These are phyloP conservation scores for Furnarius figulus DNA, from an alignment of 2,113 vertebrate genomes.

Conservation along the genomic window DNA sequence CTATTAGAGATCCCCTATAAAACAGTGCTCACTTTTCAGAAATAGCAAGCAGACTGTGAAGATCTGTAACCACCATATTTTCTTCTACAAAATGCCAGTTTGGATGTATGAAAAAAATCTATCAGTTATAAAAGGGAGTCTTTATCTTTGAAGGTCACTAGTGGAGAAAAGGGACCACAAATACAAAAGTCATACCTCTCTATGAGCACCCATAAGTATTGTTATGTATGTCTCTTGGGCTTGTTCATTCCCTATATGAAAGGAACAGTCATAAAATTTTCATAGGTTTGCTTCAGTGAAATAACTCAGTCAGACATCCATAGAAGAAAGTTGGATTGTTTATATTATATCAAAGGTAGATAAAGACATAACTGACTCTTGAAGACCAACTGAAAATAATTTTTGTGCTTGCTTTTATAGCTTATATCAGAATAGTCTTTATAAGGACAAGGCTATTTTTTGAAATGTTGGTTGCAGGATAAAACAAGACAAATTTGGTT, in stretches of 20 bases:
- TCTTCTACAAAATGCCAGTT: not conserved
- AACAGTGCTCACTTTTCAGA: not conserved
- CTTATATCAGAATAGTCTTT: not conserved
- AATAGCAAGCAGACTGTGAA: not conserved
- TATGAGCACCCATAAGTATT: not conserved
- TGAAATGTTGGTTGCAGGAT: not conserved
- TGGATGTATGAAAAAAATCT: not conserved
- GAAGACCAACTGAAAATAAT: not conserved
- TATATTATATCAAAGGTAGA: not conserved
- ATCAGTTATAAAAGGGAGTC: not conserved
- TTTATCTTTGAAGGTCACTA: constrained; percentile 39
- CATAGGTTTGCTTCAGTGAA: not conserved
- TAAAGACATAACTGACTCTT: not conserved
- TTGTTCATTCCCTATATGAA: not conserved
- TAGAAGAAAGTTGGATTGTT: not conserved
- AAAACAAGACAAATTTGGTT: not conserved
- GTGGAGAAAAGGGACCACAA: not conserved
- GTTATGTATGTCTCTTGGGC: not conserved
- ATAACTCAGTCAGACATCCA: not conserved
- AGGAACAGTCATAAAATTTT: constrained; percentile 34
- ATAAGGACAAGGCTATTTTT: not conserved
- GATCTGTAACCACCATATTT: not conserved
- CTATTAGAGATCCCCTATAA: not conserved
- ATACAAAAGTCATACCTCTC: not conserved
- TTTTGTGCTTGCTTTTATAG: not conserved